Evolutionary conservation across 2,888 invertebrate genomes (phyloP), one percentile per base, ranked within the genome.

Genomic region (Anaspis maculata): DNA sequence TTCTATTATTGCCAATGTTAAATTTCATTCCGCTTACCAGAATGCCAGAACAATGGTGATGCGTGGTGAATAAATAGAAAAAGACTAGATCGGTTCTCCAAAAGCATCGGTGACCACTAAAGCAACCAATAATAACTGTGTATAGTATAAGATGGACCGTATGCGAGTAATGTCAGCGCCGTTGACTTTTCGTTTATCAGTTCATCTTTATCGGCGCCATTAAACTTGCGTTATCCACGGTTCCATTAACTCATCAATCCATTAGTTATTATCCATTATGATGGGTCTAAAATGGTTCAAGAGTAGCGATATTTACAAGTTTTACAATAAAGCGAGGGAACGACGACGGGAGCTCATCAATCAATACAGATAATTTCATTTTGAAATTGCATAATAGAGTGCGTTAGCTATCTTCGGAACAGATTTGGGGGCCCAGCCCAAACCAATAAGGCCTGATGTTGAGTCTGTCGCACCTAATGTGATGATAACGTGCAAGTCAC

Each of bases 301-400:
- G 36, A 43, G 42, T 44, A 43, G 41, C 44, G 43, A 51, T 50
- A 49, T 51, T 53, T 46, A 50, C 46, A 49, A 54, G 49, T 51
- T 53, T 52, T 44, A 46, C 41, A 47, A 46, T 48, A 48, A 50
- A 46, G 45, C 38, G 36, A 45, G 45, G 48, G 45, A 52, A 54
- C 50, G 44, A 51, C 45, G 42, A 48, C 43, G 39, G 42, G 37
- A 44, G 47, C 45, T 49, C 58, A 60, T 60, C 60, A 58, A 60
- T 60, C 60, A 60, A 56, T 54, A 49, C 39, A 52, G 52, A 52
- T 57, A 57, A 59, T 57, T 59, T 52, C 53, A 54, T 56, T 56
- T 52, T 44, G 48, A 53, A 56, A 57, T 56, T 56, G 56, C 55
- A 55, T 60, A 56, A 57, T 54, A 48, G 43, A 36, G 43, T 49